Evolutionary conservation across 2,797 vertebrate species (phyloP).

Genomic region (Dermochelys coriacea): DNA sequence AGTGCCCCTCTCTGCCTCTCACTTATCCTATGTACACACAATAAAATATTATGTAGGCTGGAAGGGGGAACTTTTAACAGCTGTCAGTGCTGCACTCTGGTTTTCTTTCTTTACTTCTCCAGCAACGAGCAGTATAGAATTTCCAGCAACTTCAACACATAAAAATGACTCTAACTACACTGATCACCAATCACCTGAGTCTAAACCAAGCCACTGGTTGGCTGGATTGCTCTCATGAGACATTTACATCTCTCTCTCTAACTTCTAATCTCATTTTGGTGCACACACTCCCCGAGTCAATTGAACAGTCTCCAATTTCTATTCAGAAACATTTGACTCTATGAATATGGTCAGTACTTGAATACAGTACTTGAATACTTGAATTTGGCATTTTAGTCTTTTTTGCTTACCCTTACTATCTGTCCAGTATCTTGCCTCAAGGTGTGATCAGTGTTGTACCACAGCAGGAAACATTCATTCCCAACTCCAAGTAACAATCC

Average conservation of each 20-base stretch:
- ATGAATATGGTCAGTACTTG: background rate
- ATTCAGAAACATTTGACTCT: slow-evolving; percentile 56
- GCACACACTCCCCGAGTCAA: slow-evolving; percentile 4
- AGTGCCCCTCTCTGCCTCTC: background rate
- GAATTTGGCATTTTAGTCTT: slow-evolving; percentile 47
- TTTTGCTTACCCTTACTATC: background rate
- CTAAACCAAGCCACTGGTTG: background rate
- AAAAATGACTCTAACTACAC: background rate
- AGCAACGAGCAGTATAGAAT: background rate
- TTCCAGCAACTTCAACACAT: background rate
- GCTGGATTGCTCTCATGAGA: background rate
- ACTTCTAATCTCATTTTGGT: background rate
- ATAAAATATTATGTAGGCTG: accelerated
- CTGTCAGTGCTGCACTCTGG: background rate
- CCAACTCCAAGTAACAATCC: slow-evolving; percentile 11
- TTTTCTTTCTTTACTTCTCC: background rate
- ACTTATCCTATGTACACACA: accelerated
- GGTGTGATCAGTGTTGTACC: slow-evolving; percentile 6
- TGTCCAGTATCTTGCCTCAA: slow-evolving; percentile 45
- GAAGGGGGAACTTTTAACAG: background rate
- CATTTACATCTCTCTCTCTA: background rate
- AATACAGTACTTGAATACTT: background rate
- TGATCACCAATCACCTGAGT: background rate
- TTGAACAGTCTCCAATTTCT: slow-evolving; percentile 30
- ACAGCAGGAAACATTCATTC: background rate